These are phyloP conservation scores for Cynocephalus volans DNA, from an alignment of 2,113 vertebrate species.

Conservation along the genomic window DNA sequence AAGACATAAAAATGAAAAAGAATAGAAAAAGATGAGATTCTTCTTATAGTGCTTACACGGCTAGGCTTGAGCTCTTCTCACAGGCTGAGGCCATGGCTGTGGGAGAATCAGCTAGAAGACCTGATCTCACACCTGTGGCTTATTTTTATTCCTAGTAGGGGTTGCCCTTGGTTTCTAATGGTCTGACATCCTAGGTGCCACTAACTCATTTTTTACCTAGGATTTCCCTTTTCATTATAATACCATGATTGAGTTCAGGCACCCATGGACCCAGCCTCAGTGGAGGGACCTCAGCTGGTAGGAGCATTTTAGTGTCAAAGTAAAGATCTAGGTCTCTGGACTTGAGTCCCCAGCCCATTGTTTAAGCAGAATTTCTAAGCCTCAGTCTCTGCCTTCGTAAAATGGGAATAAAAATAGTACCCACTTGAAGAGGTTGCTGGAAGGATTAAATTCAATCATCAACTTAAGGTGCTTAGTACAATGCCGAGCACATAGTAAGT, in stretches of 20 bases:
- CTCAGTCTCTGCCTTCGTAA: not conserved
- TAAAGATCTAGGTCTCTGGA: not conserved
- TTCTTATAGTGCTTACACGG: fast-evolving
- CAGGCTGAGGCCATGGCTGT: too few species aligned
- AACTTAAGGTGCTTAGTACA: not conserved
- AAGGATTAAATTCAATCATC: not conserved
- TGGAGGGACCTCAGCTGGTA: not conserved
- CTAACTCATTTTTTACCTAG: not conserved
- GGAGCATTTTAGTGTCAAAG: not conserved
- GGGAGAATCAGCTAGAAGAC: not conserved
- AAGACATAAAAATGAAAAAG: not conserved
- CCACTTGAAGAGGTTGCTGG: not conserved
- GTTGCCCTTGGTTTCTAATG: not conserved
- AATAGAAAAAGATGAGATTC: not conserved
- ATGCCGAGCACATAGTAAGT: not conserved
- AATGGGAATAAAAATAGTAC: not conserved
- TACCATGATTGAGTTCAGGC: not conserved
- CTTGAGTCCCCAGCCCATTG: not conserved
- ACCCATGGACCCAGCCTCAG: fast-evolving
- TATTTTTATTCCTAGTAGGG: not conserved
- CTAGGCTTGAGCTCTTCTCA: not conserved
- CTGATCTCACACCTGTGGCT: not conserved
- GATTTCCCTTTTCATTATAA: not conserved
- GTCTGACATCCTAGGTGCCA: not conserved
- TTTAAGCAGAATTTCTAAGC: not conserved